Conservation (phyloP, 1,140 invertebrate species). For the Calosoma granatense region DNA sequence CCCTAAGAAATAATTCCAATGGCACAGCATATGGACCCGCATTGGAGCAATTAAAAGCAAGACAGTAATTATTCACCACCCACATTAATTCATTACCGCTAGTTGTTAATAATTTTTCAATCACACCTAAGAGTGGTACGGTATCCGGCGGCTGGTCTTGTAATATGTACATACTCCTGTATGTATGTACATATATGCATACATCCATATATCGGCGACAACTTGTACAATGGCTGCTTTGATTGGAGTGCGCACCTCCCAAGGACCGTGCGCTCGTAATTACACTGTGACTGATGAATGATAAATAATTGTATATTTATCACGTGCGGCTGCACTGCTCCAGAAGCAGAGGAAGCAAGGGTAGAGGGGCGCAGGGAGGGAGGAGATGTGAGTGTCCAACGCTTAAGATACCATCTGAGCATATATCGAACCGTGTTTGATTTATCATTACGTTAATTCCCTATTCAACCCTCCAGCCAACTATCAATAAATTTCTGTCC, state of each 20-base stretch:
- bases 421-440: constrained; percentile 14
- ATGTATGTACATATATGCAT: too few relatives aligned
- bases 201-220: too few relatives aligned
- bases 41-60: too few relatives aligned
- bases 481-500: constrained; percentile 17
- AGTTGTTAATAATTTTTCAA: too few relatives aligned
- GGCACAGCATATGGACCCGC: too few relatives aligned
- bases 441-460: constrained; percentile 23
- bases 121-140: too few relatives aligned
- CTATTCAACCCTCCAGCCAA: constrained; percentile 20
- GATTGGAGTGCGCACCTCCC: background rate
- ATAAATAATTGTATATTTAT: constrained; percentile 10
- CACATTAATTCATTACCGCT: too few relatives aligned
- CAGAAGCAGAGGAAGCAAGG: background rate
- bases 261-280: background rate
- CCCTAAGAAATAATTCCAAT: too few relatives aligned
- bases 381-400: constrained; percentile 13
- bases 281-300: constrained; percentile 8
- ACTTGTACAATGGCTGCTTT: background rate
- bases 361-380: background rate
- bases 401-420: constrained; percentile 17
- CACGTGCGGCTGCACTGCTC: background rate
- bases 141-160: too few relatives aligned
- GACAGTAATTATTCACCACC: too few relatives aligned
- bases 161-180: too few relatives aligned